A percentile compares a stretch with the other conserved stretches of the same genome.
Conservation (phyloP, 2,113 vertebrate genomes). For the Datnioides undecimradiatus region DNA sequence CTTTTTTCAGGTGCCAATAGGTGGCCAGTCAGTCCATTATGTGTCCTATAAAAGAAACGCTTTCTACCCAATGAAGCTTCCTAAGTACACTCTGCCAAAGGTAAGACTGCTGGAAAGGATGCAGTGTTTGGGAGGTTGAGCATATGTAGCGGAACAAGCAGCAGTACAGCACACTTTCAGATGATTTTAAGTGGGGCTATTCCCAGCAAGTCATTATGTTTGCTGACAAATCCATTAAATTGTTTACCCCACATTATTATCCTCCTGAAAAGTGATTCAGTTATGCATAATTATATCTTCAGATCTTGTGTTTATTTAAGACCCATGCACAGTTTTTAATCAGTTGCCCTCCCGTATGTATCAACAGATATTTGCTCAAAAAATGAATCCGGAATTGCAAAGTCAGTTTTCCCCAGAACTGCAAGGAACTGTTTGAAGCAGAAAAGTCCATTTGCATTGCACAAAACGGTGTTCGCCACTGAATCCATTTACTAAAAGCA, state of each 20-base stretch:
- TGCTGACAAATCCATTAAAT: slow-evolving; percentile 35
- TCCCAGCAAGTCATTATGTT: slow-evolving; percentile 33
- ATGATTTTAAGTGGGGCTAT: slow-evolving; percentile 25
- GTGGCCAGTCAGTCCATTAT: slow-evolving; percentile 91
- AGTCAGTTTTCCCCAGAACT: not conserved
- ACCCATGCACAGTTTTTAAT: slow-evolving; percentile 31
- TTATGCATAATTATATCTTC: slow-evolving; percentile 35
- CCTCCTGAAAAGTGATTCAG: slow-evolving; percentile 31
- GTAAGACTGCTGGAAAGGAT: slow-evolving; percentile 74
- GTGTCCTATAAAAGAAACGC: slow-evolving; percentile 91
- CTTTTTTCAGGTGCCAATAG: slow-evolving; percentile 87
- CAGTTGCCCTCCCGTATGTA: slow-evolving; percentile 16
- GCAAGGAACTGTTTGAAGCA: slow-evolving; percentile 19
- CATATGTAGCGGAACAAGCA: slow-evolving; percentile 17
- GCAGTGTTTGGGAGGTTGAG: slow-evolving; percentile 3
- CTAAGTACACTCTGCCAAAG: slow-evolving; percentile 94
- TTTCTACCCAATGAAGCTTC: slow-evolving; percentile 93
- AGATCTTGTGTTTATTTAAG: slow-evolving; percentile 45
- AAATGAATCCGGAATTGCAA: slow-evolving; percentile 11
- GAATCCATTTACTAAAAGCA: slow-evolving; percentile 21
- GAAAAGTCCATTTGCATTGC: slow-evolving; percentile 45
- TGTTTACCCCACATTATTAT: slow-evolving; percentile 43
- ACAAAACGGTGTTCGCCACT: slow-evolving; percentile 19
- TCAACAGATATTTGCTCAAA: slow-evolving; percentile 34
- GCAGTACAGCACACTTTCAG: slow-evolving; percentile 26